A percentile compares a stretch with the other conserved stretches of the same genome.
Evolutionary conservation across 2,888 invertebrate genomes (phyloP).

Genomic region (Tridacna gigas): DNA sequence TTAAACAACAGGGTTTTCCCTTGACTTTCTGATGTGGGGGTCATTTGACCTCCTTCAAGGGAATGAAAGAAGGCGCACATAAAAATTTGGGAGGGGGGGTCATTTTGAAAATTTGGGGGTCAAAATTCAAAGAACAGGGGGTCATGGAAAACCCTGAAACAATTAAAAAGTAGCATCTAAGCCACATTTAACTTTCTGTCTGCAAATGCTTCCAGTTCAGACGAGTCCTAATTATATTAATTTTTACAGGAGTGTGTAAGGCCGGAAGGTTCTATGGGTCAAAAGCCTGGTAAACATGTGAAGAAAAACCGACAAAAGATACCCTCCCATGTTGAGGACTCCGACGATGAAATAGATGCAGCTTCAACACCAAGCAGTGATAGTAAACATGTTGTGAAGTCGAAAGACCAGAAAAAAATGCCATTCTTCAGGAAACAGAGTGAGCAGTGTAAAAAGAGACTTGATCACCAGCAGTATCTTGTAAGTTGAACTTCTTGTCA

Average conservation of each 20-base stretch:
- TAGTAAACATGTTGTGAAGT: background rate
- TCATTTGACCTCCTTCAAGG: no score
- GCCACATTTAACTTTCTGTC: background rate
- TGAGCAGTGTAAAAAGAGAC: slow-evolving; percentile 72
- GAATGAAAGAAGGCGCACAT: no score
- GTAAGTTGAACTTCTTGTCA: slow-evolving; percentile 53
- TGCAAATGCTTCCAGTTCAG: no score
- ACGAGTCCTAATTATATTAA: background rate
- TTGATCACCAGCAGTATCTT: slow-evolving; percentile 75
- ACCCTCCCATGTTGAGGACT: slow-evolving; percentile 1
- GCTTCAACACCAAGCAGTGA: background rate
- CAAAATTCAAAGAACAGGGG: no score
- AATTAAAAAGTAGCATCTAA: no score
- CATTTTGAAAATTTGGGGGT: no score
- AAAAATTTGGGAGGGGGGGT: no score
- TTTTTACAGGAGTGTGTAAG: slow-evolving; percentile 19
- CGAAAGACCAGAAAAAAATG: slow-evolving; percentile 64
- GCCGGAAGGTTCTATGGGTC: slow-evolving; percentile 48
- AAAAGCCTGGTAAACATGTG: slow-evolving; percentile 36
- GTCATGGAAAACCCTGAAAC: no score
- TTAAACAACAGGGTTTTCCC: no score
- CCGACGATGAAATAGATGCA: slow-evolving; percentile 11
- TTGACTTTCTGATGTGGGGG: no score
- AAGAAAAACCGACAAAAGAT: slow-evolving; percentile 17
- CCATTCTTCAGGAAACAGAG: slow-evolving; percentile 76